phyloP scores from a whole-genome alignment of 2,113 vertebrate genomes.

The Chitala chitala region DNA sequence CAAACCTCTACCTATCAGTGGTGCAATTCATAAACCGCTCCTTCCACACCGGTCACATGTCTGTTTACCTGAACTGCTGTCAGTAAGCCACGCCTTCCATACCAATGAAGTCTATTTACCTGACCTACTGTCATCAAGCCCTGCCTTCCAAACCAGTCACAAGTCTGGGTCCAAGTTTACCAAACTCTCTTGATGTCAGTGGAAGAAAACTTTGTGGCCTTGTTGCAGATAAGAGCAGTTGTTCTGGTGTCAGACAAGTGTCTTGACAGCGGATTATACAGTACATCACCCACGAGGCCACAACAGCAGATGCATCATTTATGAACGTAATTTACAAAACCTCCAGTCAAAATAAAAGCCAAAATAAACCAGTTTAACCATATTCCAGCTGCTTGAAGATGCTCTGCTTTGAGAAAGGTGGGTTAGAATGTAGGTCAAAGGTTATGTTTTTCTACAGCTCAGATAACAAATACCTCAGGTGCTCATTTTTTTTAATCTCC shows the following conservation, averaged over 20 bases:
- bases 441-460: slow-evolving; percentile 16
- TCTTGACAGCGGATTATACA: slow-evolving; percentile 3
- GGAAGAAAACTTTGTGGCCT: slow-evolving; percentile 37
- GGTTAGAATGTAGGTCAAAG: slow-evolving; percentile 24
- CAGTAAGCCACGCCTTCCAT: slow-evolving; percentile 37
- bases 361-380: not conserved
- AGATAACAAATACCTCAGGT: slow-evolving; percentile 28
- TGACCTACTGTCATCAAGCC: slow-evolving; percentile 41
- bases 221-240: slow-evolving; percentile 40
- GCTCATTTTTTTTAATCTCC: slow-evolving; percentile 26
- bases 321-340: not conserved
- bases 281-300: not conserved
- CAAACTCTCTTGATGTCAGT: slow-evolving; percentile 33
- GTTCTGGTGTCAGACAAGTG: slow-evolving; percentile 36
- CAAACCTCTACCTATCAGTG: slow-evolving; percentile 43
- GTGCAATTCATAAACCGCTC: slow-evolving; percentile 28
- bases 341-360: not conserved
- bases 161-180: slow-evolving; percentile 40
- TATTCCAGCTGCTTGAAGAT: not conserved
- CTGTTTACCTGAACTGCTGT: slow-evolving; percentile 37
- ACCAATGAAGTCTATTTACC: slow-evolving; percentile 18
- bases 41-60: not conserved
- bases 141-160: slow-evolving; percentile 37
- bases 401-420: not conserved
- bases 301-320: not conserved